Base-by-base conservation (phyloP, 2,113 vertebrate species). In the Sinosuthora webbiana region DNA sequence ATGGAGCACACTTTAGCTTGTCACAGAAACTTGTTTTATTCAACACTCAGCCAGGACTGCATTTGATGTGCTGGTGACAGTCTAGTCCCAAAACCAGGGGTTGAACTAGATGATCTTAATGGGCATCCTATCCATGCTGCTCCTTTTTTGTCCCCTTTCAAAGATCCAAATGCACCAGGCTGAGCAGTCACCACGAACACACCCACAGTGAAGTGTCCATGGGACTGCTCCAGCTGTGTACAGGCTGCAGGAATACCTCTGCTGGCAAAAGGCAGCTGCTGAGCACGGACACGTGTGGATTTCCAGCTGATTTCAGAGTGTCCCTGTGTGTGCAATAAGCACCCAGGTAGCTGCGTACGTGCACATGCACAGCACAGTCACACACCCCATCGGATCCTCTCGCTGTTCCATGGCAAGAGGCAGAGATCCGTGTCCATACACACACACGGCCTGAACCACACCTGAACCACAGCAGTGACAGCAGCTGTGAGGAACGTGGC, bases 101-200 rank as follows among this genome's bases (percentile, higher is more conserved):
- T 10, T 12, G 30, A 15, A 25, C 21, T 35, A 27, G 41, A 47
- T 35, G 30, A 41, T 41, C 14, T 69, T 31, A 55, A 47, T 3
- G 13, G n/a, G 17, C 33, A 62, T 15, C 10, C 31, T 6, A 11
- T 2, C n/a, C 9, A 0, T 1, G 15, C 8, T 47, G 52, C 52
- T 53, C 39, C 25, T 9, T 42, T 41, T 42, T 23, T 13, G 11
- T n/a, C 47, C 16, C 57, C 28, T 70, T n/a, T 45, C 63, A 37
- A 47, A 90, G 39, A 42, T 6, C 62, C 60, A 27, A 20, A 35
- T 0, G 6, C 49, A 3, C 23, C 7, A 53, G 62, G 59, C 25
- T 3, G 1, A 45, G 63, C 0, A 4, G 21, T 8, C 35, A n/a
- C 9, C 25, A 2, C 0, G 13, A 67, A 5, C 2, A 2, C 5